Percentiles rank a stretch among this genome's conserved stretches.
Evolutionary conservation across 1,140 invertebrate species (phyloP).

Genomic region (Dendrolimus kikuchii): DNA sequence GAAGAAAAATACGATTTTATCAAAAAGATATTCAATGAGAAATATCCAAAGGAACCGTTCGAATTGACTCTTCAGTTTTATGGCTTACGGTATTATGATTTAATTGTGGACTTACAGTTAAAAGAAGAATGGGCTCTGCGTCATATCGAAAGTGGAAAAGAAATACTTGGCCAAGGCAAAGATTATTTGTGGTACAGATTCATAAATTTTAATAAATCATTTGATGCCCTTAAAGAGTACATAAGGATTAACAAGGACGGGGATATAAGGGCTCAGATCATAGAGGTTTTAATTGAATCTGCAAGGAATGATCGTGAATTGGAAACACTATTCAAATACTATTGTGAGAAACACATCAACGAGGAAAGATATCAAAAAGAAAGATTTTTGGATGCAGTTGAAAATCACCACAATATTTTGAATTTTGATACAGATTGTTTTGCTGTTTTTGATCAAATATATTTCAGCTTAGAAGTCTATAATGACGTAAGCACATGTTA

Average conservation of each 20-base stretch:
- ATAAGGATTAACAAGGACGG: conserved; percentile 24
- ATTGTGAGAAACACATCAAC: conserved; percentile 40
- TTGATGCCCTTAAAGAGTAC: conserved; percentile 33
- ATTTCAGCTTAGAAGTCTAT: conserved; percentile 36
- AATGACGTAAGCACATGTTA: conserved; percentile 10
- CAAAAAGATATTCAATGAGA: conserved; percentile 29
- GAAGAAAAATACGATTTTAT: conserved; percentile 31
- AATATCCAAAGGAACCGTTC: conserved; percentile 35
- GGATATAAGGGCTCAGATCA: conserved; percentile 21
- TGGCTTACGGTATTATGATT: conserved; percentile 23
- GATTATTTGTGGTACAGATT: conserved; percentile 44
- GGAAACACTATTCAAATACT: conserved; percentile 34
- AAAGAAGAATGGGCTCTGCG: conserved; percentile 39
- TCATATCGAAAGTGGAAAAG: conserved; percentile 28
- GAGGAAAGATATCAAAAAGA: conserved; percentile 32
- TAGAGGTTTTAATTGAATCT: conserved; percentile 30
- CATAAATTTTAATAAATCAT: conserved; percentile 34
- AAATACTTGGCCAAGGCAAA: conserved; percentile 24
- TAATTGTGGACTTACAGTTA: conserved; percentile 28
- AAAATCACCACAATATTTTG: conserved; percentile 30
- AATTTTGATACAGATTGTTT: conserved; percentile 37
- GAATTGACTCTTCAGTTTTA: conserved; percentile 39
- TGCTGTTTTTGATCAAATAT: conserved; percentile 36
- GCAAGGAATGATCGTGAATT: conserved; percentile 31
- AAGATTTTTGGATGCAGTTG: conserved; percentile 31